Evolutionary conservation across 2,888 invertebrate species (phyloP).

Genomic region (Seira sanloemensis): DNA sequence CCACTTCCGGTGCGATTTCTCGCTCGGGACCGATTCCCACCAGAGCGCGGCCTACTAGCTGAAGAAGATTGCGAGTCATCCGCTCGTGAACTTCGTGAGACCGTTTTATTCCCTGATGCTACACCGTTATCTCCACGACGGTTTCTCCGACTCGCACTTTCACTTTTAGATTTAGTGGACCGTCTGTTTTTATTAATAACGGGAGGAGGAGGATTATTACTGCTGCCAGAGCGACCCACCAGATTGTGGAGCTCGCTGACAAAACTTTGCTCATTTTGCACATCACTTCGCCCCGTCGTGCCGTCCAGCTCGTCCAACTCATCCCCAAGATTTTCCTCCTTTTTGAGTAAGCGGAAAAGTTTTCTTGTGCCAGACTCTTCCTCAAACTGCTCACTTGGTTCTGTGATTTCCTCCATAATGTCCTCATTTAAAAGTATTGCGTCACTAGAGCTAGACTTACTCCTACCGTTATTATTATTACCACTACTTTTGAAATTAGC

Average conservation of each 20-base stretch:
- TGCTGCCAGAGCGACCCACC: not conserved
- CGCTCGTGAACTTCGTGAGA: constrained; percentile 45
- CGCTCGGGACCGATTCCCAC: constrained; percentile 38
- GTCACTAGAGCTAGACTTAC: constrained; percentile 11
- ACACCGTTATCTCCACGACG: not conserved
- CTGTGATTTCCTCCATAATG: not conserved
- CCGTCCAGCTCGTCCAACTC: constrained; percentile 86
- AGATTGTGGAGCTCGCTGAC: constrained; percentile 40
- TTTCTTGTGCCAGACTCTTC: not conserved
- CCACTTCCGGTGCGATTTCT: constrained; percentile 59
- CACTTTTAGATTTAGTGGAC: constrained; percentile 8
- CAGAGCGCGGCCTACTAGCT: constrained; percentile 13
- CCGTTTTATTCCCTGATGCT: constrained; percentile 39
- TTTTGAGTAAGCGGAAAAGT: not conserved
- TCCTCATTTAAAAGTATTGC: not conserved
- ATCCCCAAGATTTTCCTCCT: constrained; percentile 67
- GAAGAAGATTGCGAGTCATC: constrained; percentile 52
- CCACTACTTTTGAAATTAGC: constrained; percentile 15
- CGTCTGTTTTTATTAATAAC: constrained; percentile 45
- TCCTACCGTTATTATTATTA: constrained; percentile 24
- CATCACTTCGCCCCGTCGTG: constrained; percentile 29
- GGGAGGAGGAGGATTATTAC: not conserved
- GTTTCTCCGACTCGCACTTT: constrained; percentile 41
- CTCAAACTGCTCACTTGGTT: not conserved
- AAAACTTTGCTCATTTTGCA: constrained; percentile 58